Base-by-base conservation (phyloP, 2,888 invertebrate species). In the Calameuta filiformis region DNA sequence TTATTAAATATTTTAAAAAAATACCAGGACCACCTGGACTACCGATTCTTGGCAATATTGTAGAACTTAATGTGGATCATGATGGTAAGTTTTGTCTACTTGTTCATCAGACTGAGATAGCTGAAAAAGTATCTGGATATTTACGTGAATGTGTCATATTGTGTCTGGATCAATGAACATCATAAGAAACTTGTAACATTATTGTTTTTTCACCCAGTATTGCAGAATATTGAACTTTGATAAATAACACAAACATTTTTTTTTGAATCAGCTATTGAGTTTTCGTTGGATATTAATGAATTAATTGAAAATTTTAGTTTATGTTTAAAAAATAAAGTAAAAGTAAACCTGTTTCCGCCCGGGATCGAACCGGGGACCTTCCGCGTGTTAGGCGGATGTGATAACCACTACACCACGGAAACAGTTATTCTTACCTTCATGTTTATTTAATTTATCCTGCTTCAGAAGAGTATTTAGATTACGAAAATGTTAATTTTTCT, bases 321-420 rank as follows among this genome's bases (percentile, higher is more conserved):
- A 15, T 1, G 6, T 11, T 12, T 35, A 23, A 40, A 40, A 15
- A 23, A 56, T 23, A 23, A 40, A 40, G 35, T 35, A 35, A 56
- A 56, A 56, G 6, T 35, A 74, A 75, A 30, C 4, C 73, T 76
- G 77, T 77, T 75, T 77, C 77, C 75, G 75, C 77, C 75, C 73
- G 73, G 77, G 76, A 75, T 76, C 71, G 75, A 78, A 73, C 75
- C 73, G 73, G 76, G 74, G 76, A 76, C 76, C 77, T 1, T n/a
- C 40, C 75, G 96, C 96, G 96, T 96, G 96, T 96, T 95, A 96
- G 95, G 96, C 96, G 95, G 96, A 96, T 95, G 96, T 96, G 96
- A 96, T 96, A 96, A 96, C 96, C 96, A 95, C 96, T 96, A 96
- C 96, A 96, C 95, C 95, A 96, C 95, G 95, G 95, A 95, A 95